These are phyloP conservation scores for Peromyscus attwateri DNA, from an alignment of 2,797 vertebrate species.

Conservation along the genomic window DNA sequence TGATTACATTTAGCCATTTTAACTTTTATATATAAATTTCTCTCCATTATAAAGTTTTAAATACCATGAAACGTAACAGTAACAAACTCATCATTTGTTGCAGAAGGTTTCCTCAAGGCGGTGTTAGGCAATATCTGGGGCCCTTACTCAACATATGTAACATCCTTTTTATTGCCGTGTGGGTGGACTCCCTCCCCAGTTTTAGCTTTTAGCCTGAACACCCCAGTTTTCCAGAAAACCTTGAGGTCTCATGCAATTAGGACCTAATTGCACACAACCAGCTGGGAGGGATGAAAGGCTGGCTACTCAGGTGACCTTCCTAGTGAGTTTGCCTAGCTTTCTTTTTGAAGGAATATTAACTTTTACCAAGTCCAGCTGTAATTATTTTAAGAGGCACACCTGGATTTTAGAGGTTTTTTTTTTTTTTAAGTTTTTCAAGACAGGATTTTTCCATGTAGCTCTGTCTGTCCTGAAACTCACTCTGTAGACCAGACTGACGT, in stretches of 20 bases:
- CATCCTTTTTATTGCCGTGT: not conserved
- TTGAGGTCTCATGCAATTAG: not conserved
- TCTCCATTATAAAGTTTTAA: not conserved
- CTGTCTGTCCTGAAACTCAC: not conserved
- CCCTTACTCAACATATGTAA: not conserved
- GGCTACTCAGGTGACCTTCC: not conserved
- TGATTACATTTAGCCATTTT: not conserved
- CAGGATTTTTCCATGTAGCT: not conserved
- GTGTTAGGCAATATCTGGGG: too few species aligned
- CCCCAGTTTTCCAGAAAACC: not conserved
- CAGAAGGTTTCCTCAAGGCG: not conserved
- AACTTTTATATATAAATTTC: not conserved
- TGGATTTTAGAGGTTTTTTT: not conserved
- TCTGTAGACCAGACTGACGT: not conserved
- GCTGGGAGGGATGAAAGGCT: not conserved
- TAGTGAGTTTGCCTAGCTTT: not conserved
- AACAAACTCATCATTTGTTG: not conserved
- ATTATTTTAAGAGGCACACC: not conserved
- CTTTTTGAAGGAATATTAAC: not conserved
- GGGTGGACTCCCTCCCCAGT: not conserved
- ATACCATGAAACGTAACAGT: not conserved
- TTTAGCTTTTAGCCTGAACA: not conserved
- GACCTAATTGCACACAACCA: not conserved
- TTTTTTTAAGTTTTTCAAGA: not conserved
- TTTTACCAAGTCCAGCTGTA: not conserved